Evolutionary conservation across 2,888 invertebrate species (phyloP).

Genomic region (Drosophila stalkeri): DNA sequence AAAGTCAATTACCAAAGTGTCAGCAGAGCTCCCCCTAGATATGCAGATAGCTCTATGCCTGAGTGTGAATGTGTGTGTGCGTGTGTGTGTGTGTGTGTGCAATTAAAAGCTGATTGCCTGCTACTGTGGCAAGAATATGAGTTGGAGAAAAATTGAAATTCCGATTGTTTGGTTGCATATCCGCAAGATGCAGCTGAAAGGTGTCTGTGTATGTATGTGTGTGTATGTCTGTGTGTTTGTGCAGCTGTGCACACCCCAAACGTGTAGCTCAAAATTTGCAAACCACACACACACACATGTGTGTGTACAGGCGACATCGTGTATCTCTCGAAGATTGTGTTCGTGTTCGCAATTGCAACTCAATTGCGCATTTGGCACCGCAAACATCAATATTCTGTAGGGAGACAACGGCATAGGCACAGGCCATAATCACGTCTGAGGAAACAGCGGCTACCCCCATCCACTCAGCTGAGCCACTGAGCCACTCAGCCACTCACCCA

Average conservation of each 20-base stretch:
- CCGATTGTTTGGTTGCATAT: slow-evolving; percentile 48
- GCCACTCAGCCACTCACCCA: background rate
- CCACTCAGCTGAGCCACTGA: background rate
- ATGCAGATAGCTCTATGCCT: slow-evolving; percentile 7
- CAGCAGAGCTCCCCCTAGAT: slow-evolving; percentile 50
- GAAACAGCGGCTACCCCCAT: slow-evolving; percentile 37
- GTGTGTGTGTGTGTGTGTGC: slow-evolving; percentile 41
- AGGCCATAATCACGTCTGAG: slow-evolving; percentile 75
- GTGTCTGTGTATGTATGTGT: slow-evolving; percentile 18
- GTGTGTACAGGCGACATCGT: slow-evolving; percentile 2
- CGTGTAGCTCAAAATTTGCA: slow-evolving; percentile 75
- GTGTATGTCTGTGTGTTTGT: slow-evolving; percentile 17
- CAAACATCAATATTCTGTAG: slow-evolving; percentile 76
- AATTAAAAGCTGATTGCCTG: slow-evolving; percentile 84
- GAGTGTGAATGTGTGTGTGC: slow-evolving; percentile 11
- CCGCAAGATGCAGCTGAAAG: slow-evolving; percentile 60
- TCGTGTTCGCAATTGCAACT: slow-evolving; percentile 78
- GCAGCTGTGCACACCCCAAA: slow-evolving; percentile 74
- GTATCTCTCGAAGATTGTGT: slow-evolving; percentile 72
- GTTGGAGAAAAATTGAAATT: slow-evolving; percentile 70
- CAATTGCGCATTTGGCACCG: slow-evolving; percentile 80
- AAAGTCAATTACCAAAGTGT: slow-evolving; percentile 70
- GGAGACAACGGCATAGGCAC: slow-evolving; percentile 41
- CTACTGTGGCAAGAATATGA: slow-evolving; percentile 47
- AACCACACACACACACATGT: slow-evolving; percentile 42